Base-by-base conservation (phyloP, 2,113 vertebrate genomes). In the Cricetomys ansorgei region DNA sequence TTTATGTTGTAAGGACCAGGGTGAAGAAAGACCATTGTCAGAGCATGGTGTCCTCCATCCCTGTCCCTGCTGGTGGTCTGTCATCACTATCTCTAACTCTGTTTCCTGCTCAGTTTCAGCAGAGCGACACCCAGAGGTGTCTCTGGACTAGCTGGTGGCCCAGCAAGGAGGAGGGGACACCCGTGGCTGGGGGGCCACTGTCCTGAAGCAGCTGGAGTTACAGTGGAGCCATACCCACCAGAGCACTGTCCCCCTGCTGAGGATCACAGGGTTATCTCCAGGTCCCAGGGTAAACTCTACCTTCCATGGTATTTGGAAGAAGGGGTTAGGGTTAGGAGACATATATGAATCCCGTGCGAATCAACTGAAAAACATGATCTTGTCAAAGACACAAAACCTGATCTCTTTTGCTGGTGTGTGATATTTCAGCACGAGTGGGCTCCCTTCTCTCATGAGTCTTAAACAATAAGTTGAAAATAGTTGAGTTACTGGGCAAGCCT, bases 381-480 rank as follows among this genome's bases (percentile, higher is more conserved):
- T 90, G 64, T 86, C 88, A 48, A 64, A 95, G 89, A 95, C 73
- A 95, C 45, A 80, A 95, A 83, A 93, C 79, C 92, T 48, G 89
- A 89, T 43, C 70, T 98, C 72, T 88, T 62, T 83, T 3, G 25
- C 92, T 67, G 81, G 89, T 50, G 70, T 19, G 67, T 88, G 84
- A 79, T 88, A 45, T 62, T 50, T 65, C 73, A 65, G 21, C 5
- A 10, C 34, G 10, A 27, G 7, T 87, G 85, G 19, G 34, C 75
- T 62, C n/a, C 48, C 15, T 1, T 62, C 17, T 69, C 45, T 21
- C 21, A 8, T 55, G 31, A 70, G 37, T 70, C 43, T 45, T 67
- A 21, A 70, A 57, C 12, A 57, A 7, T 81, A 50, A 84, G 69
- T 6, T n/a, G 55, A 72, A 83, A 91, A 40, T 16, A 5, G 21